A percentile compares a stretch with the other conserved stretches of the same genome.
Evolutionary conservation across 2,113 vertebrate species (phyloP).

Genomic region (Neolamprologus kungweensis): DNA sequence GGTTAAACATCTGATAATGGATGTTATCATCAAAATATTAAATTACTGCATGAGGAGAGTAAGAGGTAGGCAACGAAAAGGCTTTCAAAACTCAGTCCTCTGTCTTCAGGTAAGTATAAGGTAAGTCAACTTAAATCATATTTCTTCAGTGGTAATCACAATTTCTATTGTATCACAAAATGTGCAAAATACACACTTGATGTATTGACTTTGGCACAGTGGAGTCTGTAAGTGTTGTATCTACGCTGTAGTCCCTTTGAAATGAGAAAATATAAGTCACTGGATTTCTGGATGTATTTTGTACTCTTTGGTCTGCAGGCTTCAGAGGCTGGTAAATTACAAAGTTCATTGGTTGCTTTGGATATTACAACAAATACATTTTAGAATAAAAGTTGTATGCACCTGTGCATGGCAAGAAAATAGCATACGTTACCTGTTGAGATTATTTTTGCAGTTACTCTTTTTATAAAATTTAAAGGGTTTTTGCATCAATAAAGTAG

Average conservation of each 20-base stretch:
- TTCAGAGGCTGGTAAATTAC: slow-evolving; percentile 9
- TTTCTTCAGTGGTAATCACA: not conserved
- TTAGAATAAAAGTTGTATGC: not conserved
- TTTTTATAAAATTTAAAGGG: not conserved
- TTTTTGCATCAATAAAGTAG: not conserved
- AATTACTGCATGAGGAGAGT: not conserved
- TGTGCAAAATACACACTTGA: not conserved
- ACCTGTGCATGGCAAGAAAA: not conserved
- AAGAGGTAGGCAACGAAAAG: not conserved
- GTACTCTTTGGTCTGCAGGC: slow-evolving; percentile 6
- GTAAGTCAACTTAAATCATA: slow-evolving; percentile 30
- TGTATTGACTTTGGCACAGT: not conserved
- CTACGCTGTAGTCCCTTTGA: not conserved
- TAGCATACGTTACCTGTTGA: not conserved
- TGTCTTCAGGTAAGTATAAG: slow-evolving; percentile 44
- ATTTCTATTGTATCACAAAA: not conserved
- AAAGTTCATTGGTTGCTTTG: not conserved
- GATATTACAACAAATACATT: not conserved
- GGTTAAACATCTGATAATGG: not conserved
- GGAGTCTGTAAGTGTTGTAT: not conserved
- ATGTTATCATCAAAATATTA: not conserved
- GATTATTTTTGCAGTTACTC: not conserved
- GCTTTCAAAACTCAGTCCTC: not conserved
- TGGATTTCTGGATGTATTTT: slow-evolving; percentile 10
- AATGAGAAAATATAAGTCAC: not conserved